Evolutionary conservation across 2,113 vertebrate species (phyloP).

Genomic region (Etheostoma spectabile): DNA sequence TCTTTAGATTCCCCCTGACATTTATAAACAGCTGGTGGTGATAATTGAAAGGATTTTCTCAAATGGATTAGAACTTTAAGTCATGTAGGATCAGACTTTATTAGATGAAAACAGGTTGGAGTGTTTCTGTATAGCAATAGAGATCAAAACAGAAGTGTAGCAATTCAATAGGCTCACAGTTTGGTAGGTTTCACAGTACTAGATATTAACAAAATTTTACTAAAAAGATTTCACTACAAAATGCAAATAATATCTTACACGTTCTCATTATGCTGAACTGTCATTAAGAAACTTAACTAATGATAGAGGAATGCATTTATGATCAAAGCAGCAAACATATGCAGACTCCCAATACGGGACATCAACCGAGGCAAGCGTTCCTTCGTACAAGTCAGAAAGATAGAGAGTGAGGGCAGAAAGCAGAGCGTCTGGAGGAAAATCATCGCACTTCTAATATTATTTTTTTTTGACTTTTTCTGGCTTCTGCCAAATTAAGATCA

Average conservation of each 20-base stretch:
- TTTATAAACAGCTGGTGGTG: constrained; percentile 15
- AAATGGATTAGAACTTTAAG: constrained; percentile 30
- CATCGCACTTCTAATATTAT: not conserved
- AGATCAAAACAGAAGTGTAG: not conserved
- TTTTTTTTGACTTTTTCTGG: constrained; percentile 25
- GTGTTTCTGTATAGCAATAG: not conserved
- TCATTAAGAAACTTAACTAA: too few species aligned
- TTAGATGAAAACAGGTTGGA: not conserved
- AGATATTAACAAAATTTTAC: not conserved
- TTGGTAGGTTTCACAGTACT: not conserved
- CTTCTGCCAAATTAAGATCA: constrained; percentile 58
- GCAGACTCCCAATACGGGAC: not conserved
- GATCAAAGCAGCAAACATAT: not conserved
- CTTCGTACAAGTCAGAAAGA: not conserved
- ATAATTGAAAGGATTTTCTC: constrained; percentile 7
- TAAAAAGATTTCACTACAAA: not conserved
- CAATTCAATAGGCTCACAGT: not conserved
- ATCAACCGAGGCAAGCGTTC: not conserved
- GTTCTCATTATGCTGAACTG: not conserved
- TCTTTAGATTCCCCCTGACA: not conserved
- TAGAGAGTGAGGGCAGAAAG: not conserved
- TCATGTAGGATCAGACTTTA: constrained; percentile 10
- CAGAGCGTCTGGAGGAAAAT: not conserved
- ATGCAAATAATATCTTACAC: not conserved
- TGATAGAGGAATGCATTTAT: not conserved